Evolutionary conservation across 2,888 invertebrate genomes (phyloP).

Genomic region (Theretra japonica): DNA sequence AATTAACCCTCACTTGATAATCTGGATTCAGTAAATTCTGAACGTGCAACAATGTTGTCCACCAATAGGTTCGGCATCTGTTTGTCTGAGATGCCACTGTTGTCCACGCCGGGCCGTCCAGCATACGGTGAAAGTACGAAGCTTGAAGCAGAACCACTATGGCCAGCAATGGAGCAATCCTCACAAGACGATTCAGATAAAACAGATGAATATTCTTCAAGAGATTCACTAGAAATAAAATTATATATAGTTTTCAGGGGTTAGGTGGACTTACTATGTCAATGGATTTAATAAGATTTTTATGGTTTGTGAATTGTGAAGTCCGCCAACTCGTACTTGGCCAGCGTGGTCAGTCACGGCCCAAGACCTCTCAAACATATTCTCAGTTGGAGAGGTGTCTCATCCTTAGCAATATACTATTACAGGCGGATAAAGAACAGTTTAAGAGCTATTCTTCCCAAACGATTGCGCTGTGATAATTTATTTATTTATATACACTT

Average conservation of each 20-base stretch:
- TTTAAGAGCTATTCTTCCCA: no score
- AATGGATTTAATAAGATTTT: no score
- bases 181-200: conserved; percentile 62
- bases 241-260: neutral
- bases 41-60: conserved; percentile 60
- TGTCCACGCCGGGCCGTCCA: conserved; percentile 68
- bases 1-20: conserved; percentile 45
- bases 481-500: no score
- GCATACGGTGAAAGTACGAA: conserved; percentile 57
- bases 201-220: conserved; percentile 63
- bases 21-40: conserved; percentile 57
- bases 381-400: no score
- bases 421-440: no score
- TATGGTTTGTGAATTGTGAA: no score
- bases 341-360: no score
- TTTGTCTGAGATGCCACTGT: conserved; percentile 52
- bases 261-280: no score
- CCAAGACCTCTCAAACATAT: no score
- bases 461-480: no score
- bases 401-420: no score
- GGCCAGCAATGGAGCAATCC: conserved; percentile 65
- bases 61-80: conserved; percentile 56
- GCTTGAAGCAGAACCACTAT: conserved; percentile 58
- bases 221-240: conserved; percentile 50
- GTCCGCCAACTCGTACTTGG: no score